Evolutionary conservation across 2,797 vertebrate genomes (phyloP).

Genomic region (Lerista edwardsae): DNA sequence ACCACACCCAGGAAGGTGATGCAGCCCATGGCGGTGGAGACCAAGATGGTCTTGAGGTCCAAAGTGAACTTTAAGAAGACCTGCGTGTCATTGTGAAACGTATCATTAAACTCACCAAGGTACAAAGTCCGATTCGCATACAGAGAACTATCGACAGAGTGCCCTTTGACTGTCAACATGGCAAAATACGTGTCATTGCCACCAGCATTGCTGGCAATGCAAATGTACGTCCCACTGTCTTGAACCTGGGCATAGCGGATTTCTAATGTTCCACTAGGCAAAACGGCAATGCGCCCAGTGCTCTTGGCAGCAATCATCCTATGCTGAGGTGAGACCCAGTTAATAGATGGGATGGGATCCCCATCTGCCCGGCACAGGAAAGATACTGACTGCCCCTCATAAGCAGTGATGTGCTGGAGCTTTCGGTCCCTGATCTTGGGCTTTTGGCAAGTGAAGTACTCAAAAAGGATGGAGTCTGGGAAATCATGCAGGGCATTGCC

Average conservation of each 20-base stretch:
- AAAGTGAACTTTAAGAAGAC: constrained; percentile 92
- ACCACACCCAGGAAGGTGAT: constrained; percentile 98
- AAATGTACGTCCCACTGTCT: constrained; percentile 96
- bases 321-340: constrained; percentile 95
- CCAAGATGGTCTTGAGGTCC: constrained; percentile 96
- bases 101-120: constrained; percentile 87
- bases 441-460: constrained; percentile 95
- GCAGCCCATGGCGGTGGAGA: constrained; percentile 98
- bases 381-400: constrained; percentile 89
- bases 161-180: constrained; percentile 87
- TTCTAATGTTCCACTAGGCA: constrained; percentile 90
- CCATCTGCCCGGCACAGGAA: constrained; percentile 93
- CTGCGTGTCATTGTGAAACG: constrained; percentile 90
- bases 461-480: constrained; percentile 92
- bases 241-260: constrained; percentile 89
- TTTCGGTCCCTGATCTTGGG: constrained; percentile 94
- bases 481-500: constrained; percentile 88
- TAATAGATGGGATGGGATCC: constrained; percentile 88
- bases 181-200: constrained; percentile 98
- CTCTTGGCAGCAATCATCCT: constrained; percentile 88
- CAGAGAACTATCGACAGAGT: constrained; percentile 76
- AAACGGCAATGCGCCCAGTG: constrained; percentile 83
- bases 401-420: constrained; percentile 88
- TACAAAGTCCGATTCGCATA: constrained; percentile 87
- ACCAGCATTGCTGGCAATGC: constrained; percentile 95